These are phyloP conservation scores for Stenchaetothrips biformis DNA, from an alignment of 2,888 invertebrate genomes.

Conservation along the genomic window DNA sequence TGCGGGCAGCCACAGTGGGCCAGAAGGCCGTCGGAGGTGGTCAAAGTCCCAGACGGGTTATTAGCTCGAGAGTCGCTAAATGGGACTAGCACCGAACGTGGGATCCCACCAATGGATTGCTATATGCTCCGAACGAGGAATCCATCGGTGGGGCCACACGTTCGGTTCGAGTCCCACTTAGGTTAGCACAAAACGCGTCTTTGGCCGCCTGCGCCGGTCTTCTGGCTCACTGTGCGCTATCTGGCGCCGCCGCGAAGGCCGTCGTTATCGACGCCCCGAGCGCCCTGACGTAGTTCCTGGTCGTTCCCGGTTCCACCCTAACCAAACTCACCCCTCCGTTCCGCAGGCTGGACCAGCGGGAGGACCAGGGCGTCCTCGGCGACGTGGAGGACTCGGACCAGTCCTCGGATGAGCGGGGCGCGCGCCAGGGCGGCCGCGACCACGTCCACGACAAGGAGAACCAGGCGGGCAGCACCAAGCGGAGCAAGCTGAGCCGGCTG, in stretches of 20 bases:
- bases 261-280: background rate
- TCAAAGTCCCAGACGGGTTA: no score
- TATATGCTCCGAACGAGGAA: no score
- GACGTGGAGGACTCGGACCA: constrained; percentile 13
- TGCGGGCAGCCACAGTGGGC: no score
- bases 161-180: no score
- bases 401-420: background rate
- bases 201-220: no score
- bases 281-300: background rate
- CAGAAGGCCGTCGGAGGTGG: no score
- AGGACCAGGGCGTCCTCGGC: constrained; percentile 13
- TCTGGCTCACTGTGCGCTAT: background rate
- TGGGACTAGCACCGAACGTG: no score
- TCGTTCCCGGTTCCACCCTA: background rate
- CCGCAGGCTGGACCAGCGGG: background rate
- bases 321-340: background rate
- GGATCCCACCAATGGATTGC: no score
- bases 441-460: constrained; percentile 1
- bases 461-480: background rate
- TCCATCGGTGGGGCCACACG: no score
- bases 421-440: background rate
- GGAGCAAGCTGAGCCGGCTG: background rate
- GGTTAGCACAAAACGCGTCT: no score
- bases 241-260: background rate
- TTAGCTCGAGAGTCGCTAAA: no score